Percentiles rank a stretch among this genome's conserved stretches.
These are phyloP conservation scores for Thera britannica DNA, from an alignment of 2,888 invertebrate genomes.

Conservation along the genomic window DNA sequence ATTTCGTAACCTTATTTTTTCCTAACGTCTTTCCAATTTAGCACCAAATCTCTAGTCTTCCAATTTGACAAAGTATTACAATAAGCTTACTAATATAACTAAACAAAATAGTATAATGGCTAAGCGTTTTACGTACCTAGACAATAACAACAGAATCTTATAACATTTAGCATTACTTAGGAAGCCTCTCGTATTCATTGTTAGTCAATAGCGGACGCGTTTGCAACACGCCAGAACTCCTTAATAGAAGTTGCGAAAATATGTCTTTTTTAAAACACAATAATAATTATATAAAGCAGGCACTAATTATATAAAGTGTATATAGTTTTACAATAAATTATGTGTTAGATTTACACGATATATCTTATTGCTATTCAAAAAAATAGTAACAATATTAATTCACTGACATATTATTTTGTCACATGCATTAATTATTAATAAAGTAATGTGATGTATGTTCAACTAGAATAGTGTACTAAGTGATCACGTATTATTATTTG, in stretches of 20 bases:
- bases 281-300: conserved; percentile 79
- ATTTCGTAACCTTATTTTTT: conserved; percentile 57
- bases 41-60: conserved; percentile 84
- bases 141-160: conserved; percentile 82
- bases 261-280: conserved; percentile 80
- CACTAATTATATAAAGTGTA: conserved; percentile 81
- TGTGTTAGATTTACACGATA: conserved; percentile 77
- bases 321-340: conserved; percentile 82
- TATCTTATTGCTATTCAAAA: conserved; percentile 70
- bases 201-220: conserved; percentile 68
- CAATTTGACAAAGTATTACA: conserved; percentile 77
- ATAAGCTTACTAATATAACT: conserved; percentile 74
- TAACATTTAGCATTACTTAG: conserved; percentile 79
- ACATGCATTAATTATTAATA: conserved; percentile 39
- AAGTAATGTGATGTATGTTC: conserved; percentile 57
- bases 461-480: conserved; percentile 59
- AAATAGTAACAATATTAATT: conserved; percentile 68
- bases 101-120: conserved; percentile 77
- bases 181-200: conserved; percentile 74
- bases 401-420: conserved; percentile 44
- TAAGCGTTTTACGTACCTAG: conserved; percentile 81
- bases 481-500: conserved; percentile 6
- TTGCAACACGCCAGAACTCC: conserved; percentile 65
- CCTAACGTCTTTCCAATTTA: conserved; percentile 78
- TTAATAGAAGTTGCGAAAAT: conserved; percentile 70